phyloP scores from a whole-genome alignment of 2,888 invertebrate genomes.

The Bembecia ichneumoniformis region DNA sequence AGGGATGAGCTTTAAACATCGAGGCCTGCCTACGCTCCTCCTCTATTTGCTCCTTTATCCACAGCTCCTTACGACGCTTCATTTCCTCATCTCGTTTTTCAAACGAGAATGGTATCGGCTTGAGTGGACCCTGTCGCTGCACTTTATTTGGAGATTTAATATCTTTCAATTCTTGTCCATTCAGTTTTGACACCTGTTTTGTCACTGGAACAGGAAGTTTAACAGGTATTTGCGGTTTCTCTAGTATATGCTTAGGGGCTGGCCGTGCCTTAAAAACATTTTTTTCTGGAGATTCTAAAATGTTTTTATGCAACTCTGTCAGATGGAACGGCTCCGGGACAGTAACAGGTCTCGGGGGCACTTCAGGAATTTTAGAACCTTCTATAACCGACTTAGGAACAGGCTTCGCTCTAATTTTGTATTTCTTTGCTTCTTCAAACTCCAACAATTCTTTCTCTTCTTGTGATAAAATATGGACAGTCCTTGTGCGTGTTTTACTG shows the following conservation, averaged over 20 bases:
- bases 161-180: constrained; percentile 13
- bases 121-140: constrained; percentile 36
- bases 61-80: constrained; percentile 72
- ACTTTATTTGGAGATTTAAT: constrained; percentile 4
- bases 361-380: constrained; percentile 61
- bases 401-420: constrained; percentile 78
- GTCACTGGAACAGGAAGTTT: constrained; percentile 37
- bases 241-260: constrained; percentile 69
- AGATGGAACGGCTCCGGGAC: constrained; percentile 76
- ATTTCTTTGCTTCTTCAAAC: constrained; percentile 76
- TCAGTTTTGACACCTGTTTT: constrained; percentile 31
- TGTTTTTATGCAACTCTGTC: constrained; percentile 67
- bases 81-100: constrained; percentile 74
- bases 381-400: constrained; percentile 73
- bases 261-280: constrained; percentile 74
- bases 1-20: constrained; percentile 80
- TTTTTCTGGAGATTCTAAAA: constrained; percentile 23
- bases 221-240: constrained; percentile 47
- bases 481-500: constrained; percentile 70
- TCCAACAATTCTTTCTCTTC: constrained; percentile 75
- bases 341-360: constrained; percentile 70
- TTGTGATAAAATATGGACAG: constrained; percentile 65
- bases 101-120: constrained; percentile 77
- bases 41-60: constrained; percentile 72
- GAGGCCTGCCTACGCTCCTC: constrained; percentile 72